Base-by-base conservation (phyloP, 2,888 invertebrate species). In the Sympetrum striolatum region DNA sequence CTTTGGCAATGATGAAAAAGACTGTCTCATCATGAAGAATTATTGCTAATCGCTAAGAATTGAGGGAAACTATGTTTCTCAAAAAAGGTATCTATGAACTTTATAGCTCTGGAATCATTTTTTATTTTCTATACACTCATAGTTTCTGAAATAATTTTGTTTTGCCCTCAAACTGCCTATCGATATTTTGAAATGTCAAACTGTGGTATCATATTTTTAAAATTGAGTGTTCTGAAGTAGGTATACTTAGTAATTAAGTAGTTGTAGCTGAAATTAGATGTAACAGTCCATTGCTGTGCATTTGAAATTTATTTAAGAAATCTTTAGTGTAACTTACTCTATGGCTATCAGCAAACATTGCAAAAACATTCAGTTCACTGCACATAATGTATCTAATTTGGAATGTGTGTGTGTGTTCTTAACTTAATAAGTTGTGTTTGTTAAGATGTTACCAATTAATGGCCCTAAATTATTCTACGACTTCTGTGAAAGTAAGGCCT, bases 281-380 rank as follows among this genome's bases (percentile, higher is more conserved):
- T 86, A 86, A 86, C 86, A 86, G 86, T 86, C 86, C 86, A 86
- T 86, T 86, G 86, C 86, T 86, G 86, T 86, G 86, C 86, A 86
- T 86, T 86, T 86, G 86, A 86, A 86, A 86, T 86, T 86, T 86
- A 86, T 86, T 86, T 86, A 86, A 86, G 86, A 58, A 64, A 86
- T 86, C 86, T 86, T 86, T 86, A 86, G 86, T 86, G 86, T 86
- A 86, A 86, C 86, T 86, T 86, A 86, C 53, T 86, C 86, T 86
- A 86, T 86, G 86, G 86, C 86, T 86, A 86, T 86, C 86, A 86
- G 86, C 86, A 86, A 86, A 86, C 86, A 86, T 86, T 86, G 86
- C 86, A 86, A 86, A 86, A 86, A 86, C 60, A 86, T 86, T 86
- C 86, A 86, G 86, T 86, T 86, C 86, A 86, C 86, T 86, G 86